Percentiles rank a stretch among this genome's conserved stretches.
Evolutionary conservation across 2,888 invertebrate species (phyloP).

Genomic region (Phalangium opilio): DNA sequence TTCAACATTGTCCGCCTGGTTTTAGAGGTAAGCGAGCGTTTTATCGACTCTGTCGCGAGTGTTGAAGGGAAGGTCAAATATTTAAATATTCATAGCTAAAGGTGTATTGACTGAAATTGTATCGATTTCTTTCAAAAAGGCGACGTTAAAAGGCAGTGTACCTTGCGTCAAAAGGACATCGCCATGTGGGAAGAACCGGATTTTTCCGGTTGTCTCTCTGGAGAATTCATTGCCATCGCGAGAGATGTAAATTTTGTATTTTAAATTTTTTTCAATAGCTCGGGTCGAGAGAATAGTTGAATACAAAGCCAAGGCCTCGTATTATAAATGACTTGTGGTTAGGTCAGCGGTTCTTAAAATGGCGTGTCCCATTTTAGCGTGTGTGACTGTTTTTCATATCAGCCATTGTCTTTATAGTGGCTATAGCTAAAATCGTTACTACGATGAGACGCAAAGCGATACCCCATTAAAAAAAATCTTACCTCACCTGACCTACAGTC

Average conservation of each 20-base stretch:
- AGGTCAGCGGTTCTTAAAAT: too few relatives aligned
- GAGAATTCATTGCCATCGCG: slow-evolving; percentile 11
- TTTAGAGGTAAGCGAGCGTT: slow-evolving; percentile 26
- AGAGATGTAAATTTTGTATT: slow-evolving; percentile 11
- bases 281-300: too few relatives aligned
- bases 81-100: background rate
- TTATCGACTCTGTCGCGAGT: too few relatives aligned
- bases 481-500: too few relatives aligned
- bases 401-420: too few relatives aligned
- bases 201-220: slow-evolving; percentile 20
- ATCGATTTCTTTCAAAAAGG: slow-evolving; percentile 4
- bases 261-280: background rate
- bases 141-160: slow-evolving; percentile 15
- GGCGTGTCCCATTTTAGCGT: too few relatives aligned
- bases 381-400: too few relatives aligned
- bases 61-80: background rate
- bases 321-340: too few relatives aligned
- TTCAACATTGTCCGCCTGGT: slow-evolving; percentile 45
- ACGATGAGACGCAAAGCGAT: too few relatives aligned
- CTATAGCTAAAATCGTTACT: too few relatives aligned
- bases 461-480: too few relatives aligned
- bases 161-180: slow-evolving; percentile 9
- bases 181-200: slow-evolving; percentile 21
- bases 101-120: background rate
- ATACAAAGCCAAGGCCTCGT: too few relatives aligned